Base-by-base conservation (phyloP, 23 tunicate genomes). In the Aplidium turbinatum region DNA sequence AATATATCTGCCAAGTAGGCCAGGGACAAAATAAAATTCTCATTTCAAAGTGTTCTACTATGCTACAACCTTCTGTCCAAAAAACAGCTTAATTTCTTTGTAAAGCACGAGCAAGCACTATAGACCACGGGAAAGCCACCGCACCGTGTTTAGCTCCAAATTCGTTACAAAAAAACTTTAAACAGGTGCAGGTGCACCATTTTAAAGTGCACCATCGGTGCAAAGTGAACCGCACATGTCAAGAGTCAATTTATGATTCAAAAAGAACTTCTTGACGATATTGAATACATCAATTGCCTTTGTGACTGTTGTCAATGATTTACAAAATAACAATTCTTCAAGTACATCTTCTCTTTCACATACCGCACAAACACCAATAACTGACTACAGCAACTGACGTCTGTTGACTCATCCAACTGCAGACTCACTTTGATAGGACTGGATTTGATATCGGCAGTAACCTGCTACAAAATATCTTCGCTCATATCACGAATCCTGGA, bases 351-450 rank as follows among this genome's bases (percentile, higher is more conserved):
- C n/a, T 60, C 68, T 60, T 60, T 60, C 68, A 60, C 38, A 60
- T 60, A 60, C n/a, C 64, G 53, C 27, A 70, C 76, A 24, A 70
- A 38, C 23, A 47, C 68, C 36, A 60, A 60, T 29, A 60, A 54
- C 22, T 9, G 22, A 54, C 61, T 54, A 54, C 61, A 54, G 6
- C 19, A 54, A 60, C 36, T 60, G 36, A 70, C 76, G 54, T 70
- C 76, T 70, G 76, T 70, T 38, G 76, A 47, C 54, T 70, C 58
- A 47, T 70, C 76, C 58, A 70, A 70, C 58, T 60, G 68, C 29
- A 60, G 68, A 60, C 57, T 38, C 22, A 70, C 54, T 45, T 70
- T 70, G 16, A 47, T 70, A 38, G 73, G 50, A 66, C 73, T 66
- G 73, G 46, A 19, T 66, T 66, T 66, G 38, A 66, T 25, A 24